Percentiles rank a stretch among this genome's conserved stretches.
Conservation (phyloP, 1,140 invertebrate genomes). For the Drosophila rufa region DNA sequence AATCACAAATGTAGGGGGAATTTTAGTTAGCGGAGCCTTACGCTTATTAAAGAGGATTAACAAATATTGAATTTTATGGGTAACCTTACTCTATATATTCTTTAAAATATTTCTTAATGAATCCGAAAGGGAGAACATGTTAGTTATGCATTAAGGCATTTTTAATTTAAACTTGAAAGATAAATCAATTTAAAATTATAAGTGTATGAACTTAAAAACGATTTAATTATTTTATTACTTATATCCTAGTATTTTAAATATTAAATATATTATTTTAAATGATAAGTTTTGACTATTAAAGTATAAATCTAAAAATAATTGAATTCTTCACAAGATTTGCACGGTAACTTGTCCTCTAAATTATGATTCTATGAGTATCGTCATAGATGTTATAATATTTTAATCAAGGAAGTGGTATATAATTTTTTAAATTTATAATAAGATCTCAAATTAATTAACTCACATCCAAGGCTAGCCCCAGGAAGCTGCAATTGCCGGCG, state of each 20-base stretch:
- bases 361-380: not conserved
- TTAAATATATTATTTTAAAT: not conserved
- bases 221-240: too few relatives aligned
- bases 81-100: too few relatives aligned
- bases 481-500: conserved; percentile 27
- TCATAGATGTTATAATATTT: not conserved
- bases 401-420: not conserved
- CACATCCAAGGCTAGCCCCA: not conserved
- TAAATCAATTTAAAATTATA: too few relatives aligned
- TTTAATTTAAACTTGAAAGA: too few relatives aligned
- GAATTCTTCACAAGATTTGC: too few relatives aligned
- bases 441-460: not conserved
- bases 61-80: not conserved
- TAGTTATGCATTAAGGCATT: not conserved
- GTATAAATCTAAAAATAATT: not conserved
- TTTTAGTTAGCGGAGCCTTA: not conserved
- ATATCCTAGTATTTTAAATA: too few relatives aligned
- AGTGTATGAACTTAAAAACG: too few relatives aligned
- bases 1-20: not conserved
- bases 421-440: too few relatives aligned
- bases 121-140: too few relatives aligned
- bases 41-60: not conserved
- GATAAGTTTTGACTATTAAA: not conserved
- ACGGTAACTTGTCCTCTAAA: not conserved
- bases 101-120: too few relatives aligned